Evolutionary conservation across 2,113 vertebrate species (phyloP).

Genomic region (Chlorodrepanis virens): DNA sequence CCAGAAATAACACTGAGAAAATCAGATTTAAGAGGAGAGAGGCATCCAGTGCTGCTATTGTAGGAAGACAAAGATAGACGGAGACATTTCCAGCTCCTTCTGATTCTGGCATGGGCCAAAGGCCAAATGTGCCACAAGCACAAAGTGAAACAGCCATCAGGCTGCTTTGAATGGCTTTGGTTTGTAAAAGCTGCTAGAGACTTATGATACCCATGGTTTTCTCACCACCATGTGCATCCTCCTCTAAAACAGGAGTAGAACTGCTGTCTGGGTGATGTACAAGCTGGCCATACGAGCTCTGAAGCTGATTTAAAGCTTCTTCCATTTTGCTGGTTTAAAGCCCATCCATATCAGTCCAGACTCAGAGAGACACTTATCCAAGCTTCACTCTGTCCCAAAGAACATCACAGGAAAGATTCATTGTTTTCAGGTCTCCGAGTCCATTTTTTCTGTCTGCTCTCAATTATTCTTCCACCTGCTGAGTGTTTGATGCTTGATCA

Average conservation of each 20-base stretch:
- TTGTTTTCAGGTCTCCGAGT: not conserved
- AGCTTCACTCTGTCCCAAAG: not conserved
- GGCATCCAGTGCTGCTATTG: fast-evolving
- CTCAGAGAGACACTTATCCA: fast-evolving
- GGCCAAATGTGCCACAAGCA: not conserved
- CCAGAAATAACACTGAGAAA: not conserved
- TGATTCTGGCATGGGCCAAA: not conserved
- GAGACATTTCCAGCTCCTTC: not conserved
- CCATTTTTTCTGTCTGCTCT: not conserved
- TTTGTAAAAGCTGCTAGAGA: not conserved
- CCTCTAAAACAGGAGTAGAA: not conserved
- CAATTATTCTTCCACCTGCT: not conserved
- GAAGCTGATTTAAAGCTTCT: not conserved
- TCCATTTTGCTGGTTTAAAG: not conserved
- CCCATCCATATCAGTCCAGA: not conserved
- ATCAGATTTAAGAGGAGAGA: not conserved
- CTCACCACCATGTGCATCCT: not conserved
- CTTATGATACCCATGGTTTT: not conserved
- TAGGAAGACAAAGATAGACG: not conserved
- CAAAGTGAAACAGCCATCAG: not conserved
- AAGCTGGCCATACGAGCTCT: not conserved
- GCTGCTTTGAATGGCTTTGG: not conserved
- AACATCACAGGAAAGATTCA: not conserved
- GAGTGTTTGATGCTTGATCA: not conserved
- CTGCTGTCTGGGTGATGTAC: not conserved